Conservation (phyloP, 2,888 invertebrate species). For the Phyllotreta striolata region DNA sequence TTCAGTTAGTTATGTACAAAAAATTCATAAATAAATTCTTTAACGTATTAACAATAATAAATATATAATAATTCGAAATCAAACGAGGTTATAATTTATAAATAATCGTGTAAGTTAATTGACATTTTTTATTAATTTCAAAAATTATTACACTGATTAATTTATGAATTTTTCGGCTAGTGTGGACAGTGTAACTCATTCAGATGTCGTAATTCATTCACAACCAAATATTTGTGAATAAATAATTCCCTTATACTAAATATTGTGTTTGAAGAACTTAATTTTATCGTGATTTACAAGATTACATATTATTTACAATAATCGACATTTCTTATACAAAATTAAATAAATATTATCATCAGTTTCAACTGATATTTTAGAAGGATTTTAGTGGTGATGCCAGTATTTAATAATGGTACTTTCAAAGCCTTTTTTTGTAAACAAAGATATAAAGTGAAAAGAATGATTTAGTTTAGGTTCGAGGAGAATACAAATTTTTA, state of each 20-base stretch:
- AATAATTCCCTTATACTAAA: constrained; percentile 14
- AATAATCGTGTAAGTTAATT: too few species aligned
- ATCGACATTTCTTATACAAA: constrained; percentile 29
- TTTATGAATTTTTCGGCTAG: constrained; percentile 11
- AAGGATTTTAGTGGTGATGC: too few species aligned
- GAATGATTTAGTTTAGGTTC: too few species aligned
- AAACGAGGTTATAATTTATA: too few species aligned
- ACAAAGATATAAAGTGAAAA: too few species aligned
- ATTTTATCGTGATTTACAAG: constrained; percentile 16
- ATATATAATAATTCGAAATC: too few species aligned
- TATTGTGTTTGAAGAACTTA: constrained; percentile 21
- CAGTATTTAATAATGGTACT: too few species aligned
- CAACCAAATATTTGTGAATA: constrained; percentile 25
- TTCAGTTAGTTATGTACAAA: constrained; percentile 17
- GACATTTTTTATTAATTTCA: too few species aligned
- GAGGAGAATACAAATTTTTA: too few species aligned
- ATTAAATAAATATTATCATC: constrained; percentile 13
- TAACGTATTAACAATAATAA: not conserved
- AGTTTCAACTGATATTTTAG: not conserved
- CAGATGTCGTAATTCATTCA: constrained; percentile 16
- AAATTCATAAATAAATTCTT: constrained; percentile 15
- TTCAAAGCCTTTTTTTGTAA: too few species aligned
- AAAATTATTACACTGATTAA: constrained; percentile 3
- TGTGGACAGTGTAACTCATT: not conserved
- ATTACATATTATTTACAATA: constrained; percentile 18